Evolutionary conservation across 64 coral and sea anemone species (phyloP), one percentile per base, ranked within the genome.

Genomic region (Montipora foliosa): DNA sequence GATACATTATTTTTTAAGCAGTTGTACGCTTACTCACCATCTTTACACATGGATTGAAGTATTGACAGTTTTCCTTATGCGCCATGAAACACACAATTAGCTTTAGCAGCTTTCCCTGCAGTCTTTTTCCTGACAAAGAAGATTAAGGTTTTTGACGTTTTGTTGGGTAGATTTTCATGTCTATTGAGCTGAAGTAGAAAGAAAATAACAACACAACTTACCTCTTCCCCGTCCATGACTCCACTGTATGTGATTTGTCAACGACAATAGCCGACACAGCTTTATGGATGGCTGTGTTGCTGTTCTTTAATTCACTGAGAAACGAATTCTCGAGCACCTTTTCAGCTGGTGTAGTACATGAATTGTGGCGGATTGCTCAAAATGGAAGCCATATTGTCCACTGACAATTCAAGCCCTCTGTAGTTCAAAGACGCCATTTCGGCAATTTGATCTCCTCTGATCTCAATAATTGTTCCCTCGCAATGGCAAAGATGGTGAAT

Each of bases 401-500:
- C 1, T 37, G 29, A 37, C 29, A 37, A 37, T 37, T 37, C 29
- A 37, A 37, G 29, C 29, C 29, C 0, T 37, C 29, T 37, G 29
- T 37, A 37, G 29, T 37, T 37, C 29, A 37, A 37, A 37, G 29
- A 37, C 1, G 29, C 29, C 29, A 37, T 37, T 37, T 37, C 29
- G 29, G 29, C 29, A 52, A 46, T 81, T 57, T 81, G 79, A 81
- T 81, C 21, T 48, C 16, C 19, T 6, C 58, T 81, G 79, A 52
- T 81, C 79, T 81, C 47, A 81, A 57, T 19, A 47, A 81, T 21
- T 81, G 47, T 19, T 45, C 79, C 44, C 49, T 81, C 47, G 79
- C 79, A 19, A 81, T 57, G 20, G 79, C 79, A 81, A 81, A 81
- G 79, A 81, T 13, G 57, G 57, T 60, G 57, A 60, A 60, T 9